Conservation (phyloP, 2,888 invertebrate genomes). For the Leucozona laternaria region DNA sequence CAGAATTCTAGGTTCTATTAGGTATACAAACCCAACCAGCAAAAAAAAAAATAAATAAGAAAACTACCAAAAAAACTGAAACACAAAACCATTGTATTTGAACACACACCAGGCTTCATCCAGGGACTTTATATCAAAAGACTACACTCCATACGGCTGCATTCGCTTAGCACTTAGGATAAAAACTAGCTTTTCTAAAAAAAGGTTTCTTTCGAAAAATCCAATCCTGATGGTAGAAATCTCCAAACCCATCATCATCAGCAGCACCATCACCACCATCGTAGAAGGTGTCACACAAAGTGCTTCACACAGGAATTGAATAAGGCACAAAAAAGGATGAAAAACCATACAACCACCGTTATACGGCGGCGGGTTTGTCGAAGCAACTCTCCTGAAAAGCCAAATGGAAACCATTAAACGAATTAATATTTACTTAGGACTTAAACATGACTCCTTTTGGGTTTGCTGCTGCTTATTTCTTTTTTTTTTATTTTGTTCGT, state of each 20-base stretch:
- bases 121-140: conserved; percentile 45
- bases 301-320: conserved; percentile 48
- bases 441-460: conserved; percentile 76
- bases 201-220: conserved; percentile 49
- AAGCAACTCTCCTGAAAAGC: conserved; percentile 53
- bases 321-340: conserved; percentile 43
- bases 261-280: neutral
- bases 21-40: neutral
- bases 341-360: conserved; percentile 47
- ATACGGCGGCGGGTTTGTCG: conserved; percentile 4
- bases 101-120: conserved; percentile 11
- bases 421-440: conserved; percentile 81
- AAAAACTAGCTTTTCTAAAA: conserved; percentile 20
- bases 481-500: conserved; percentile 28
- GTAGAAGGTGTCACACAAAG: conserved; percentile 70
- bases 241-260: conserved; percentile 25
- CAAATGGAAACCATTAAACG: conserved; percentile 78
- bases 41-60: neutral
- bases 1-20: neutral
- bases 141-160: conserved; percentile 3
- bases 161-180: conserved; percentile 37
- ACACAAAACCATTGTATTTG: conserved; percentile 56
- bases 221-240: conserved; percentile 39
- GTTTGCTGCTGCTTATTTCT: conserved; percentile 36
- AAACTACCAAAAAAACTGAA: conserved; percentile 22